A percentile compares a stretch with the other conserved stretches of the same genome.
phyloP scores from a whole-genome alignment of 1,140 invertebrate genomes.

The Cherax destructor region DNA sequence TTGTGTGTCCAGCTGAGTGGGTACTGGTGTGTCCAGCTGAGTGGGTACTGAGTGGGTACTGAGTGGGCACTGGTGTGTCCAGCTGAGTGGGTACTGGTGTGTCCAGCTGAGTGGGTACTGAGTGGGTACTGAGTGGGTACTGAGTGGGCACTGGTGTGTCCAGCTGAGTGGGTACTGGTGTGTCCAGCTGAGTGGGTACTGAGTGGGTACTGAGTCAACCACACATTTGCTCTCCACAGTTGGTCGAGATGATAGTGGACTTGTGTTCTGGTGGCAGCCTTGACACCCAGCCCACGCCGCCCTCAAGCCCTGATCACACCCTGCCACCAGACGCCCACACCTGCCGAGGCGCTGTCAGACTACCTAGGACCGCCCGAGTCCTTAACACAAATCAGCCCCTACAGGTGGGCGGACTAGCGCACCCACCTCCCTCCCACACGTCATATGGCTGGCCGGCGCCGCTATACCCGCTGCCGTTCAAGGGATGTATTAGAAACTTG shows the following conservation, averaged over 20 bases:
- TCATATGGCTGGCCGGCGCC: constrained; percentile 11
- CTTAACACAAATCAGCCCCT: constrained; percentile 40
- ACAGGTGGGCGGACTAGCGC: constrained; percentile 49
- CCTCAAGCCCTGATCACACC: background rate
- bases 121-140: too few species aligned
- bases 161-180: too few species aligned
- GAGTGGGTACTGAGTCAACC: too few species aligned
- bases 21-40: too few species aligned
- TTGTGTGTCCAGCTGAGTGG: too few species aligned
- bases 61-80: too few species aligned
- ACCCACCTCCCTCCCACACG: constrained; percentile 28
- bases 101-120: too few species aligned
- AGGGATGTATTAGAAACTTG: constrained; percentile 51
- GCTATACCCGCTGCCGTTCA: background rate
- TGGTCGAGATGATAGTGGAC: constrained; percentile 61
- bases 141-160: too few species aligned
- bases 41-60: too few species aligned
- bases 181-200: too few species aligned
- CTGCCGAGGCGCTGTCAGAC: constrained; percentile 33
- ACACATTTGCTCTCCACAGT: background rate
- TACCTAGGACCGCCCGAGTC: constrained; percentile 25
- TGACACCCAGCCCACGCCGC: constrained; percentile 12
- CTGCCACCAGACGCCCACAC: constrained; percentile 27
- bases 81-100: too few species aligned
- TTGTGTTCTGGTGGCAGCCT: constrained; percentile 41